phyloP scores from a whole-genome alignment of 37 sponge, comb jelly and placozoan species.

The Crambe crambe region DNA sequence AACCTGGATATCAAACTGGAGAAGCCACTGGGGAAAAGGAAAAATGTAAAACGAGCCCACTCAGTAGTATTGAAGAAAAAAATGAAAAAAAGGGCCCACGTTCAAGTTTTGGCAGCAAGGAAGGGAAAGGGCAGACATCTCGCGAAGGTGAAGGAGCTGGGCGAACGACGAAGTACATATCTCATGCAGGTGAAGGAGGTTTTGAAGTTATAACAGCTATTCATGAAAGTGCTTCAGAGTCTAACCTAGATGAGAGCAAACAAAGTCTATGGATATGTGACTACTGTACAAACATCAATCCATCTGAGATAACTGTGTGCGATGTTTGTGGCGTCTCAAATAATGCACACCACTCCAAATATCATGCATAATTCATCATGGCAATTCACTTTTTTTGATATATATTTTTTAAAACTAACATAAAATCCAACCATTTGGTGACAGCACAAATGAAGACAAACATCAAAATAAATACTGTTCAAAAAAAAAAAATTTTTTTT shows the following conservation, averaged over 20 bases:
- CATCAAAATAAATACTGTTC: neutral
- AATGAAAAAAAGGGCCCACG: too few relatives aligned
- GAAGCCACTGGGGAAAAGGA: too few relatives aligned
- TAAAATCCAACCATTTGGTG: neutral
- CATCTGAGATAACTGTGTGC: neutral
- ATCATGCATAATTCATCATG: neutral
- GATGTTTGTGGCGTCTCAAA: neutral
- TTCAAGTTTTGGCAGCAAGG: too few relatives aligned
- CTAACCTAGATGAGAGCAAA: neutral
- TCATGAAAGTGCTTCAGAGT: neutral
- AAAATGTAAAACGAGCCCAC: too few relatives aligned
- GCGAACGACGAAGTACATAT: too few relatives aligned
- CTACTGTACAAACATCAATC: slow-evolving; percentile 3
- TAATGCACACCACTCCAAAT: neutral
- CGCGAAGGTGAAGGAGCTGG: too few relatives aligned
- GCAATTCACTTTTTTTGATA: neutral
- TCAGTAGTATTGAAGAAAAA: too few relatives aligned
- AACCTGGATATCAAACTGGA: too few relatives aligned
- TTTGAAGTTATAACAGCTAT: neutral
- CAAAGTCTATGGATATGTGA: neutral
- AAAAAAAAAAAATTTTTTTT: neutral
- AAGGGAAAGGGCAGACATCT: too few relatives aligned
- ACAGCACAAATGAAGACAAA: neutral
- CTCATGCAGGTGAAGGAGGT: neutral
- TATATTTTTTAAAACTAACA: neutral